These are phyloP conservation scores for Cataglyphis albicans DNA, from an alignment of 2,888 invertebrate genomes.

Conservation along the genomic window DNA sequence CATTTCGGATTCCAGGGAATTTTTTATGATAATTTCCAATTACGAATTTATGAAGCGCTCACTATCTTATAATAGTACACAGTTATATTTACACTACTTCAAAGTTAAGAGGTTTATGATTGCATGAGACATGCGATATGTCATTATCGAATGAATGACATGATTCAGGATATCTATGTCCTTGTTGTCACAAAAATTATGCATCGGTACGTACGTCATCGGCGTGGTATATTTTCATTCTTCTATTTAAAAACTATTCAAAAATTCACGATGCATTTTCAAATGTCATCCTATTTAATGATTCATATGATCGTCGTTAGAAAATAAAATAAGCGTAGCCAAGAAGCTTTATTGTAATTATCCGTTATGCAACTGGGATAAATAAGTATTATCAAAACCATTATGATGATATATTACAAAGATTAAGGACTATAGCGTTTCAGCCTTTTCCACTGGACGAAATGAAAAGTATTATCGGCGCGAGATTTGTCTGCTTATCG, in stretches of 20 bases:
- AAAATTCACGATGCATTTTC: neutral
- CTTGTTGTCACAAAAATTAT: slow-evolving; percentile 2
- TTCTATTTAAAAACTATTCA: neutral
- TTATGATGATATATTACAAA: neutral
- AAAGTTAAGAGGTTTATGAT: neutral
- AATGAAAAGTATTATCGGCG: neutral
- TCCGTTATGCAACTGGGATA: slow-evolving; percentile 3
- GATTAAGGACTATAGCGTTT: neutral
- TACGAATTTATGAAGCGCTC: neutral
- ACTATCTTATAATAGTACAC: neutral
- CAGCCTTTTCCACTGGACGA: neutral
- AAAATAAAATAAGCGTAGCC: neutral
- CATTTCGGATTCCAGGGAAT: neutral
- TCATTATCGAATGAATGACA: slow-evolving; percentile 1
- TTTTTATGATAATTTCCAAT: slow-evolving; percentile 7
- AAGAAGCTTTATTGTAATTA: neutral
- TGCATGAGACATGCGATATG: neutral
- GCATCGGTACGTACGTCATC: neutral
- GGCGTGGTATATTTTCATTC: neutral
- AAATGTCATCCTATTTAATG: slow-evolving; percentile 3
- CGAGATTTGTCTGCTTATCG: neutral
- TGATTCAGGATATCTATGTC: slow-evolving; percentile 1
- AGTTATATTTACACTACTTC: neutral
- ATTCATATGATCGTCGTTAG: slow-evolving; percentile 17
- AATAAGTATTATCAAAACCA: slow-evolving; percentile 14